Evolutionary conservation across 2,113 vertebrate genomes (phyloP).

Genomic region (Nannospalax galili): DNA sequence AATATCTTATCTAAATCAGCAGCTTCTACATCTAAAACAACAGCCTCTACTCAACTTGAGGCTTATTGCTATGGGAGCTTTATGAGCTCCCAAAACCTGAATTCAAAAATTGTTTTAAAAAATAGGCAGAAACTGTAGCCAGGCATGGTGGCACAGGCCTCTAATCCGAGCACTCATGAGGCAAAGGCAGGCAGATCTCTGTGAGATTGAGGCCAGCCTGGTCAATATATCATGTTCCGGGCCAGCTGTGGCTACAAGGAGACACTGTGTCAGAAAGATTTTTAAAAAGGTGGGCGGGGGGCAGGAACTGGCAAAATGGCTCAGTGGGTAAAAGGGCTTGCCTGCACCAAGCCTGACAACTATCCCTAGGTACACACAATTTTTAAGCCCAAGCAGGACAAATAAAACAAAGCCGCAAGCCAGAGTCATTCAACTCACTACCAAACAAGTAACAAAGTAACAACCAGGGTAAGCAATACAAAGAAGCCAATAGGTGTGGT

Average conservation of each 20-base stretch:
- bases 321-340: neutral
- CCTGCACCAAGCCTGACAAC: neutral
- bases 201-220: too few species aligned
- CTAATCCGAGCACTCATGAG: too few species aligned
- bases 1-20: neutral
- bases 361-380: neutral
- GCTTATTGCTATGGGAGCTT: neutral
- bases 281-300: too few species aligned
- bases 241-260: too few species aligned
- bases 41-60: neutral
- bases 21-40: neutral
- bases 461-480: constrained; percentile 9
- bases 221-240: too few species aligned
- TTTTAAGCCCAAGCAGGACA: neutral
- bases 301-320: neutral
- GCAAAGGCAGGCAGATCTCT: too few species aligned
- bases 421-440: neutral
- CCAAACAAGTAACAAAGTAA: neutral
- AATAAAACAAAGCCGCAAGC: neutral
- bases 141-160: too few species aligned
- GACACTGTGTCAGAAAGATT: too few species aligned
- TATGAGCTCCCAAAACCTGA: neutral
- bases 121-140: too few species aligned
- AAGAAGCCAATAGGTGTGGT: neutral
- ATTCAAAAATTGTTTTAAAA: neutral